Percentiles rank a stretch among this genome's conserved stretches.
phyloP scores from a whole-genome alignment of 35 echinoderm and acorn worm species.

The Stichopus chloronotus region DNA sequence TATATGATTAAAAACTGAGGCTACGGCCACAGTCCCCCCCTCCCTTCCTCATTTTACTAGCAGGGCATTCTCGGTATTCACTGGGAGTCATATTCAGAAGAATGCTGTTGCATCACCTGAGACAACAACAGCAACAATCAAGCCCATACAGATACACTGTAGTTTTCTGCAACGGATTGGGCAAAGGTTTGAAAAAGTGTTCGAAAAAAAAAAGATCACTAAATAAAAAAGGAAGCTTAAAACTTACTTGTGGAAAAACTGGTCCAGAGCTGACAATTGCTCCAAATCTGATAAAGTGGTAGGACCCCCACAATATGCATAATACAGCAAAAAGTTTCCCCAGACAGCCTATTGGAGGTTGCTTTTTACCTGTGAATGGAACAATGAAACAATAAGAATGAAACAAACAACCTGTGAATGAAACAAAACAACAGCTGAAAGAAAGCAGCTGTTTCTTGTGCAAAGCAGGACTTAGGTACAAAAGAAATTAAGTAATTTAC shows the following conservation, averaged over 20 bases:
- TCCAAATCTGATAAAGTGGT: slow-evolving; percentile 63
- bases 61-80: no score
- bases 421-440: not conserved
- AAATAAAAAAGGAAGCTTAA: not conserved
- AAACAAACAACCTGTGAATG: slow-evolving; percentile 9
- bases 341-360: slow-evolving; percentile 27
- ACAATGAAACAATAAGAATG: not conserved
- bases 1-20: no score
- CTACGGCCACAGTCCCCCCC: no score
- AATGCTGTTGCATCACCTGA: no score
- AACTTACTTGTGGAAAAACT: slow-evolving; percentile 63
- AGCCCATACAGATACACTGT: no score
- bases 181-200: no score
- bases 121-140: no score
- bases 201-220: no score
- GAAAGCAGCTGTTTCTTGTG: not conserved
- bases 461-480: not conserved
- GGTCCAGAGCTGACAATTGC: slow-evolving; percentile 64
- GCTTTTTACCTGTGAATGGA: slow-evolving; percentile 30
- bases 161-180: no score
- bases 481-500: not conserved
- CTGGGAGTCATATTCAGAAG: no score
- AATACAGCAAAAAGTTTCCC: slow-evolving; percentile 44
- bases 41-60: no score
- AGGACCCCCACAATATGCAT: slow-evolving; percentile 47